These are phyloP conservation scores for Tricholaema leucomelas DNA, from an alignment of 2,113 vertebrate genomes.

Conservation along the genomic window DNA sequence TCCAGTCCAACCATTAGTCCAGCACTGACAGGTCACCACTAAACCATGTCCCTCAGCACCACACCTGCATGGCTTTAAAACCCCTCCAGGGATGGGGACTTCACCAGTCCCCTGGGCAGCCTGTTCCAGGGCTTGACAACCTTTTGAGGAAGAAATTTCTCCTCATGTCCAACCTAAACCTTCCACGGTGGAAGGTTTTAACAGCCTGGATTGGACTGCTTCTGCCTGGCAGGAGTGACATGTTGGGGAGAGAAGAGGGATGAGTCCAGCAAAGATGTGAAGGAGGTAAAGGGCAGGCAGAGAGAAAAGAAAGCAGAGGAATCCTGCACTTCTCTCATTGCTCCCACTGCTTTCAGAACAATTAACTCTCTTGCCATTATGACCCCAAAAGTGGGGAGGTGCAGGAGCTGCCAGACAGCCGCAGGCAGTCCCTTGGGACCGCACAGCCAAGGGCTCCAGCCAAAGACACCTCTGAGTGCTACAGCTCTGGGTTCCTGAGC, in stretches of 20 bases:
- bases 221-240: not conserved
- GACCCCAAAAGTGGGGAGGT: not conserved
- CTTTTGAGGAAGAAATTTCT: not conserved
- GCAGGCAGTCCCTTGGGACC: fast-evolving
- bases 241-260: not conserved
- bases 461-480: not conserved
- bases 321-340: not conserved
- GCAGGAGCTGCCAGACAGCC: not conserved
- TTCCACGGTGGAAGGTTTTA: not conserved
- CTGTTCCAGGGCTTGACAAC: not conserved
- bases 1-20: not conserved
- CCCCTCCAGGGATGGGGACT: not conserved
- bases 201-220: not conserved
- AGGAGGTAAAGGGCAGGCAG: not conserved
- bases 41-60: not conserved
- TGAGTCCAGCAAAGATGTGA: fast-evolving
- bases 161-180: not conserved
- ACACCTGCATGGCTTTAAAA: not conserved
- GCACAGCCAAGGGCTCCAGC: not conserved
- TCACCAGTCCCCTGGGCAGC: not conserved
- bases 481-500: fast-evolving
- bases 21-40: not conserved
- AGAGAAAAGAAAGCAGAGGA: not conserved
- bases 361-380: not conserved
- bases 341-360: not conserved